A percentile compares a stretch with the other conserved stretches of the same genome.
Evolutionary conservation across 2,797 vertebrate genomes (phyloP).

Genomic region (Hydrocynus forskahlii): DNA sequence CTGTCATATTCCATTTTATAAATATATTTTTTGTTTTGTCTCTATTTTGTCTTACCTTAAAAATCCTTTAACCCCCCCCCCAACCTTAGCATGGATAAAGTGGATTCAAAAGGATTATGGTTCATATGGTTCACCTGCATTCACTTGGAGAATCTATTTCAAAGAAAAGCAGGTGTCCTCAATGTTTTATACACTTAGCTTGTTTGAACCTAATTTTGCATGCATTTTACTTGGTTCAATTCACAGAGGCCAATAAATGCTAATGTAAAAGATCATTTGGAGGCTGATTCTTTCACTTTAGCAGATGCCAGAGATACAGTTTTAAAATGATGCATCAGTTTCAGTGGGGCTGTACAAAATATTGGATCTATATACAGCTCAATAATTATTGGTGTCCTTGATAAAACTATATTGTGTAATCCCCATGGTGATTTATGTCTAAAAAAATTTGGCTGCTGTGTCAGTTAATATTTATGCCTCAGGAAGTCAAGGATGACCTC

Average conservation of each 20-base stretch:
- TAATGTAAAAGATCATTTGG: slow-evolving; percentile 52
- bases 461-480: no score
- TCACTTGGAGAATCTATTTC: neutral
- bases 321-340: no score
- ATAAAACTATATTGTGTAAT: no score
- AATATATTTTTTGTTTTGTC: neutral
- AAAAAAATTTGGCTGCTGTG: no score
- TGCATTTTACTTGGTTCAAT: slow-evolving; percentile 84
- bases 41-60: no score
- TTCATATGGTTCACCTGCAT: neutral
- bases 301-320: neutral
- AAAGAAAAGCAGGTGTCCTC: slow-evolving; percentile 9
- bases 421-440: no score
- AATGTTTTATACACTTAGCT: slow-evolving; percentile 64
- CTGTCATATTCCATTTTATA: no score
- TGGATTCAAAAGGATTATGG: neutral
- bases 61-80: neutral
- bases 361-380: no score
- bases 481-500: no score
- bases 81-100: neutral
- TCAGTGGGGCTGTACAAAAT: no score
- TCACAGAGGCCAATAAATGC: slow-evolving; percentile 80
- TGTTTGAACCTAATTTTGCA: slow-evolving; percentile 87
- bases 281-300: neutral
- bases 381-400: no score